Evolutionary conservation across 2,888 invertebrate species (phyloP), one percentile per base, ranked within the genome.

Genomic region (Gymnosoma rotundatum): DNA sequence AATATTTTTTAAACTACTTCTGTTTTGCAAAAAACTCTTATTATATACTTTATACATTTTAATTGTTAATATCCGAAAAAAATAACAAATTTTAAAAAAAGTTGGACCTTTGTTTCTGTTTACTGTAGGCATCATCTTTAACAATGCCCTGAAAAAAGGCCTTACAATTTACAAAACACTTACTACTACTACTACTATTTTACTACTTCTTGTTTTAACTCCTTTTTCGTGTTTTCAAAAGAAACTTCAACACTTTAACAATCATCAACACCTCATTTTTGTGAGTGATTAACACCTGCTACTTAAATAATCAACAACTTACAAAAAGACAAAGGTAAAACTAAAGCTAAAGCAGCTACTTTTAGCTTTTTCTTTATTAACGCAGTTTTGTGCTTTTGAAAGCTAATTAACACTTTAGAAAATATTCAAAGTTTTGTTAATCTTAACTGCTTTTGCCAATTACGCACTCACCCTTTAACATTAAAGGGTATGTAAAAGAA

Each of bases 211-310:
- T 63, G n/a, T 70, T 64, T 63, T 50, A 1, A 14, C 32, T 56
- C 9, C 10, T 70, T 42, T 67, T 61, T 12, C 21, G 63, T 69
- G 25, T 21, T 21, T 16, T 42, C 9, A 52, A 70, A 70, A 7
- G 20, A 56, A 76, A 70, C 58, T 75, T 75, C 63, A 20, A 58
- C 50, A 69, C 54, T 81, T 70, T 70, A 21, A 63, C 69, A 73
- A 70, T 84, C 73, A 78, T 81, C 74, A 81, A 78, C 84, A 81
- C 74, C 81, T 84, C 78, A 81, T 81, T 84, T 78, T 74, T 18
- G 66, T 70, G 69, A 84, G 78, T 69, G 80, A 84, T 84, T 84
- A 84, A 78, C 84, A 84, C 84, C 84, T 84, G 84, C 78, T 78
- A 32, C 69, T 81, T 63, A 84, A 84, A 81, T 83, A 67, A 70